Evolutionary conservation across 2,888 invertebrate species (phyloP), one percentile per base, ranked within the genome.

Genomic region (Branchipolynoe longqiensis): DNA sequence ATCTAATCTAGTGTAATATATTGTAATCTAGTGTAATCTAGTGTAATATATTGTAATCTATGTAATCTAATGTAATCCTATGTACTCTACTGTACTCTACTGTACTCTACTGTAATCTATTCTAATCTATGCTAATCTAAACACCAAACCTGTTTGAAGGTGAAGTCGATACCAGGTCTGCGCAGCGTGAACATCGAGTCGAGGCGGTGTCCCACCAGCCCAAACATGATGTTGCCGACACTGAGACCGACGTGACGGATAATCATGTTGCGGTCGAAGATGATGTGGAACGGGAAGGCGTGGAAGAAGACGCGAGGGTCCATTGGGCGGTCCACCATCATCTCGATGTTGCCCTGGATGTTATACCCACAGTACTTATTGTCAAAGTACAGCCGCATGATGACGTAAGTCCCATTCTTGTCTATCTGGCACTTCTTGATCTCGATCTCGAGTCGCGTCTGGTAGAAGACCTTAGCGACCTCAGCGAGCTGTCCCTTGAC

Each of bases 201-300:
- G 28, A 83, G 41, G 14, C 86, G 56, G 31, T 62, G 64, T n/a
- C 78, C 64, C 38, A 41, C 40, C 8, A 83, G 58, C 18, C 83
- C 56, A 4, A 84, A 64, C 78, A 86, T 84, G 40, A 86, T 62
- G 36, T 48, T 84, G 31, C 38, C 48, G 0, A 84, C 2, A 56
- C 62, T 62, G n/a, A 33, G 41, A 6, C 84, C 84, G 28, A 48
- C 54, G 40, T 84, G 84, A 14, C 84, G 40, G 31, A 84, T 84
- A 22, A 69, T 88, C 92, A 94, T 91, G 64, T 93, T 90, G 28
- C 92, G 97, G 96, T 97, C 97, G 94, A 99, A 99, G 59, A 98
- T 98, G 89, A 99, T 97, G 94, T 98, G 98, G 95, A 99, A 99
- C 0, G 99, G 99, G 93, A 99, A 99, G 92, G 99, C 97, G 94